Conservation (phyloP, 2,888 invertebrate species). For the Ornithoptera alexandrae region DNA sequence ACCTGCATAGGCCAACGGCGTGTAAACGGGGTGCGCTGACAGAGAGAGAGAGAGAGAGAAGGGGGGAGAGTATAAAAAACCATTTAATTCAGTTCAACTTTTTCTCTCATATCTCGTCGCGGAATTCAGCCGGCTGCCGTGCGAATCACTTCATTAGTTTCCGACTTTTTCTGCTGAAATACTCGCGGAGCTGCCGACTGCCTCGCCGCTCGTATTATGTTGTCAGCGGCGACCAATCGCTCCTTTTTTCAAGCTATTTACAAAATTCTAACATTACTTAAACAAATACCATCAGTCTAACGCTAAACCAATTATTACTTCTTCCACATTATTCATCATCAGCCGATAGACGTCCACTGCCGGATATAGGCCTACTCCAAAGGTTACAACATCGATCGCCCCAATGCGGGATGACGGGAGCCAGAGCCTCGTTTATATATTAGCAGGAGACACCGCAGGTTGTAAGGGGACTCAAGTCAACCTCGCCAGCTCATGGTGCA, state of each 20-base stretch:
- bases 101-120: constrained; percentile 28
- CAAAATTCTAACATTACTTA: no score
- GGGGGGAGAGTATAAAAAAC: constrained; percentile 13
- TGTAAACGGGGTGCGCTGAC: constrained; percentile 10
- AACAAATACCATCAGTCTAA: no score
- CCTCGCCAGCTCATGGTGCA: no score
- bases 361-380: no score
- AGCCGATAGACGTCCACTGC: no score
- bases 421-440: no score
- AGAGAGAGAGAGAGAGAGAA: background rate
- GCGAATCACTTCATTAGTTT: constrained; percentile 41
- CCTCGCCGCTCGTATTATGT: constrained; percentile 35
- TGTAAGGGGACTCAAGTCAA: no score
- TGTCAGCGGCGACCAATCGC: constrained; percentile 34
- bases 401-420: no score
- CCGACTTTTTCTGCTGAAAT: constrained; percentile 35
- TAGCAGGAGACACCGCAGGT: no score
- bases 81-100: constrained; percentile 28
- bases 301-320: no score
- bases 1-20: background rate
- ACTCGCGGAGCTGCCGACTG: constrained; percentile 7
- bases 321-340: no score
- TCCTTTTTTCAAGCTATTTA: constrained; percentile 7
- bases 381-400: no score
- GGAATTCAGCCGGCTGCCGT: constrained; percentile 28